Percentiles rank a stretch among this genome's conserved stretches.
These are phyloP conservation scores for Geotria australis DNA, from an alignment of 2,797 vertebrate genomes.

Conservation along the genomic window DNA sequence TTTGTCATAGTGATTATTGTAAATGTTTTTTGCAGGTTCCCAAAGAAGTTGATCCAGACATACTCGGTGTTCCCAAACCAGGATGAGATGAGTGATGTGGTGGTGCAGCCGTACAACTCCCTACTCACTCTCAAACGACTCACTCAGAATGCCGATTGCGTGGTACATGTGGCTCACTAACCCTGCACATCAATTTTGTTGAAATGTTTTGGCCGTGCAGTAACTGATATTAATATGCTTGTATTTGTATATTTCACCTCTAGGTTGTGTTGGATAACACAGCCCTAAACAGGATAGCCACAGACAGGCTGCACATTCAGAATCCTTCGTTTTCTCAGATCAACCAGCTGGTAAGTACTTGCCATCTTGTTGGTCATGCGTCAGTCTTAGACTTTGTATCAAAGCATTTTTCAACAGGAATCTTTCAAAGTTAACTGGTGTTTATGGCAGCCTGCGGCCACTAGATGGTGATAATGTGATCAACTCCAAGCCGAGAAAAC, in stretches of 20 bases:
- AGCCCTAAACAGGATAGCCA: constrained; percentile 70
- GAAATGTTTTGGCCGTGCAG: background rate
- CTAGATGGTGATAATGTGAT: too few relatives aligned
- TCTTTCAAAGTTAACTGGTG: too few relatives aligned
- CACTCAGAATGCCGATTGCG: constrained; percentile 87
- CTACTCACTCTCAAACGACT: constrained; percentile 76
- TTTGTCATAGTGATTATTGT: too few relatives aligned
- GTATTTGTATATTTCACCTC: background rate
- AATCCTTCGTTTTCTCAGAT: constrained; percentile 92
- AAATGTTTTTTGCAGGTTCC: constrained; percentile 23
- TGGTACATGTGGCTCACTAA: constrained; percentile 18
- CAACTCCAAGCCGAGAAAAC: too few relatives aligned
- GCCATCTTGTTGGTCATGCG: background rate
- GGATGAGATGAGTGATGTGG: constrained; percentile 94
- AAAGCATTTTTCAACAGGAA: too few relatives aligned
- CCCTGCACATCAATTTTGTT: background rate
- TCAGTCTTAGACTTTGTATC: too few relatives aligned
- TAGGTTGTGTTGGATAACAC: constrained; percentile 93
- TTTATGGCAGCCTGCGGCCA: too few relatives aligned
- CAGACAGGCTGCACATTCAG: constrained; percentile 76
- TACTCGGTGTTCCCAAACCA: constrained; percentile 93
- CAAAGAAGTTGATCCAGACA: constrained; percentile 84
- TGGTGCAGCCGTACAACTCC: constrained; percentile 91
- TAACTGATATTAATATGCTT: background rate
- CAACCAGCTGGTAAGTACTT: constrained; percentile 62